Percentiles rank a stretch among this genome's conserved stretches.
Conservation (phyloP, 2,888 invertebrate species). For the Drosophila robusta region DNA sequence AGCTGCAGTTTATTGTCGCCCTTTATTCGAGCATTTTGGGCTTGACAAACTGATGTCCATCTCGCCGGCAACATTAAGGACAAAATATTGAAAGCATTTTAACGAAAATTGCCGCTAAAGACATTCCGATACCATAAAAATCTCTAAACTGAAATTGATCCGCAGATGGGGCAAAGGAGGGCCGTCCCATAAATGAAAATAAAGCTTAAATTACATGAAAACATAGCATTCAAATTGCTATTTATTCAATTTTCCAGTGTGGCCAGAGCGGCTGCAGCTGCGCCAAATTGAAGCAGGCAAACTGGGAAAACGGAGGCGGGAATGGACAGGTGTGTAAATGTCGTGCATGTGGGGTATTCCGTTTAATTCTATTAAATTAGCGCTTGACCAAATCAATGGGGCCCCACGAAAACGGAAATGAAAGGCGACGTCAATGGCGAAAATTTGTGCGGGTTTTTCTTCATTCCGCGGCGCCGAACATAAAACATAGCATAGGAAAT, state of each 20-base stretch:
- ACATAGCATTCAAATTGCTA: slow-evolving; percentile 61
- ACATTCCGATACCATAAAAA: slow-evolving; percentile 4
- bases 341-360: slow-evolving; percentile 11
- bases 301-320: neutral
- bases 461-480: slow-evolving; percentile 42
- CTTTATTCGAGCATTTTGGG: neutral
- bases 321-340: neutral
- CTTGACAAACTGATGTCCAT: slow-evolving; percentile 10
- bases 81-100: slow-evolving; percentile 43
- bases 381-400: slow-evolving; percentile 58
- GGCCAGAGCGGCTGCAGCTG: slow-evolving; percentile 57
- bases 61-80: slow-evolving; percentile 14
- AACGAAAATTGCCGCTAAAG: slow-evolving; percentile 19
- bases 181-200: slow-evolving; percentile 64
- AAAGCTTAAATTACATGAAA: slow-evolving; percentile 69
- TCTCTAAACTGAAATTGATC: slow-evolving; percentile 33
- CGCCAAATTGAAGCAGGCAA: slow-evolving; percentile 43
- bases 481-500: slow-evolving; percentile 47
- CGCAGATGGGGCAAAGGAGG: neutral
- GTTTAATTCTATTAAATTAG: slow-evolving; percentile 68
- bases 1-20: neutral
- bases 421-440: slow-evolving; percentile 45
- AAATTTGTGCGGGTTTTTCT: slow-evolving; percentile 19
- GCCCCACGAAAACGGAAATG: slow-evolving; percentile 49
- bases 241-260: slow-evolving; percentile 63